Conservation (phyloP, 64 coral and sea anemone species). For the Pocillopora verrucosa region DNA sequence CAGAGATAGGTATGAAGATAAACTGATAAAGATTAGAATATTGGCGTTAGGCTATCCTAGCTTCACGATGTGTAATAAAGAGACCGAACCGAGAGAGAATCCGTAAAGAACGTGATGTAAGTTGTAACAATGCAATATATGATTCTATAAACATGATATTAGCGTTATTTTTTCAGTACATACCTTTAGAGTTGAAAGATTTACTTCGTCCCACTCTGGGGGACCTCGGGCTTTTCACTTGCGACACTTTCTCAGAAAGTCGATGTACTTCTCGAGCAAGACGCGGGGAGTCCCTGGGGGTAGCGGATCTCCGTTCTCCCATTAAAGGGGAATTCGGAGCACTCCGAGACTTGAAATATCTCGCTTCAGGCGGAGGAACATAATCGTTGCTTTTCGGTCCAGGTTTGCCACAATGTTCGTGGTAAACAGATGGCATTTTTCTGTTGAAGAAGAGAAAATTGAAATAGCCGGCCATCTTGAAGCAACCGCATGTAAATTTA, state of each 20-base stretch:
- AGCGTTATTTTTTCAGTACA: constrained; percentile 5
- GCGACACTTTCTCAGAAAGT: constrained; percentile 43
- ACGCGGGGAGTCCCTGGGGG: constrained; percentile 64
- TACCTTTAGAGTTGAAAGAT: constrained; percentile 84
- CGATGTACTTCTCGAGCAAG: constrained; percentile 15
- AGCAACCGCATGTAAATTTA: background rate
- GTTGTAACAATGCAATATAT: background rate
- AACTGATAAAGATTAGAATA: too few species aligned
- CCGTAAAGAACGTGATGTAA: background rate
- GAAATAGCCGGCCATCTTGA: background rate
- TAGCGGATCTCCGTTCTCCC: constrained; percentile 50
- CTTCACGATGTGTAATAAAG: too few species aligned
- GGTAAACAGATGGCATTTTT: constrained; percentile 92
- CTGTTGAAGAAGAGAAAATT: constrained; percentile 39
- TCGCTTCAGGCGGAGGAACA: constrained; percentile 79
- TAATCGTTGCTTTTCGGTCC: constrained; percentile 90
- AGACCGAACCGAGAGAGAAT: too few species aligned
- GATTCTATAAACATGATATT: background rate
- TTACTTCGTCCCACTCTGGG: constrained; percentile 78
- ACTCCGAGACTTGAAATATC: constrained; percentile 87
- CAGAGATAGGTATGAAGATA: too few species aligned
- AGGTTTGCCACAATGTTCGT: constrained; percentile 93
- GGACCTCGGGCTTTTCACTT: constrained; percentile 28
- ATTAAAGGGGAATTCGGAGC: constrained; percentile 77
- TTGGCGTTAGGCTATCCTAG: too few species aligned